A percentile compares a stretch with the other conserved stretches of the same genome.
These are phyloP conservation scores for Spialia ferax DNA, from an alignment of 2,888 invertebrate genomes.

Conservation along the genomic window DNA sequence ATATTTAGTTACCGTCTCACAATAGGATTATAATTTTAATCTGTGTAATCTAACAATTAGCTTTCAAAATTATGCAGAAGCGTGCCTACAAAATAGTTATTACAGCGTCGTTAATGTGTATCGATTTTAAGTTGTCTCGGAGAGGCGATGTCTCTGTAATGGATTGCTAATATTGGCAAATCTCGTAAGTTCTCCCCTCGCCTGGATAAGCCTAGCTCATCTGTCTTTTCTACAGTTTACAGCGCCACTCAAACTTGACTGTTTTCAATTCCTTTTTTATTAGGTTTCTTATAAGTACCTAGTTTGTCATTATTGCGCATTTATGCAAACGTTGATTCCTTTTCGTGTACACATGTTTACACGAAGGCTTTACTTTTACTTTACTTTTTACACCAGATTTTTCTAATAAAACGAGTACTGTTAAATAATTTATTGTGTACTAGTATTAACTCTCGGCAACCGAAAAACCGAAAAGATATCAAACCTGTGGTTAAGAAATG, in stretches of 20 bases:
- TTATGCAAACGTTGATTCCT: not conserved
- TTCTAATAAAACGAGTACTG: too few species aligned
- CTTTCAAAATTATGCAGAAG: conserved; percentile 8
- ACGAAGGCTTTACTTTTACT: too few species aligned
- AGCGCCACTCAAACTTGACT: conserved; percentile 28
- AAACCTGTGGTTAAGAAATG: too few species aligned
- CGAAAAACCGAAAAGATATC: too few species aligned
- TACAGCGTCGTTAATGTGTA: conserved; percentile 31
- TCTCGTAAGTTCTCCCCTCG: conserved; percentile 71
- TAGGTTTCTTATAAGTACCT: not conserved
- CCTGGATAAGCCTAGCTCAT: conserved; percentile 72
- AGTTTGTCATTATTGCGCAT: not conserved
- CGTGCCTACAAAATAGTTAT: conserved; percentile 20
- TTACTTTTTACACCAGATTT: too few species aligned
- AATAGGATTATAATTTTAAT: too few species aligned
- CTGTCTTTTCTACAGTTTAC: conserved; percentile 69
- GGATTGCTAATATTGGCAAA: conserved; percentile 85
- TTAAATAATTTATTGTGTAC: too few species aligned
- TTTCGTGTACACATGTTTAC: too few species aligned
- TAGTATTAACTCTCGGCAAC: too few species aligned
- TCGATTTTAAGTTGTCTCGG: conserved; percentile 26
- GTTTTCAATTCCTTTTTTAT: not conserved
- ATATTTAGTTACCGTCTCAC: too few species aligned
- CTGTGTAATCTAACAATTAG: not conserved
- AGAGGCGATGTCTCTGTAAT: conserved; percentile 58